Conservation (phyloP, 2,888 invertebrate genomes). For the Lithophane ornitopus region DNA sequence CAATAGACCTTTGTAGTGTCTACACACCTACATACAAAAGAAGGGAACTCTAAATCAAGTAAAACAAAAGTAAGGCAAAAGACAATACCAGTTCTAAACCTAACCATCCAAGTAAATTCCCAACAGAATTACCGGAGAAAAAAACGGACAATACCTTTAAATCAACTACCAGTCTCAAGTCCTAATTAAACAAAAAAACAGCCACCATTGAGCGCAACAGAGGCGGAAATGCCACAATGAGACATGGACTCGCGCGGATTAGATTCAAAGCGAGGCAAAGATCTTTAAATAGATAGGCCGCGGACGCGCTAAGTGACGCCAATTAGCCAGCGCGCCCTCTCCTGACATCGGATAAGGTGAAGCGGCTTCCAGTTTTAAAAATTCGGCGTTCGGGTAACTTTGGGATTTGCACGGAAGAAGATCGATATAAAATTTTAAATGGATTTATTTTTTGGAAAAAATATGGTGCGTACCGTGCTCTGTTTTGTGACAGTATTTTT, state of each 20-base stretch:
- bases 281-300: constrained; percentile 78
- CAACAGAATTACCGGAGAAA: constrained; percentile 28
- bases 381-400: constrained; percentile 39
- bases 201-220: constrained; percentile 65
- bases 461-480: constrained; percentile 16
- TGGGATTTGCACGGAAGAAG: not conserved
- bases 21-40: no score
- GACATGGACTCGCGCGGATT: constrained; percentile 70
- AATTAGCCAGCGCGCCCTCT: constrained; percentile 75
- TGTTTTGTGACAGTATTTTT: constrained; percentile 8
- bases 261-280: constrained; percentile 73
- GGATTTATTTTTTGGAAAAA: not conserved
- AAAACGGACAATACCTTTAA: constrained; percentile 62
- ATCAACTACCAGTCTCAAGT: constrained; percentile 48
- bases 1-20: no score
- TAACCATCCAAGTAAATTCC: constrained; percentile 14
- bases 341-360: constrained; percentile 71
- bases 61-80: no score
- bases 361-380: constrained; percentile 59
- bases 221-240: constrained; percentile 75
- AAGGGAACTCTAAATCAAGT: not conserved
- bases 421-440: not conserved
- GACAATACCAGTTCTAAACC: not conserved
- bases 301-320: constrained; percentile 80
- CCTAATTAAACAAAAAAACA: constrained; percentile 67